A percentile compares a stretch with the other conserved stretches of the same genome.
These are phyloP conservation scores for Lepeophtheirus nordmannii DNA, from an alignment of 2,888 invertebrate species.

Conservation along the genomic window DNA sequence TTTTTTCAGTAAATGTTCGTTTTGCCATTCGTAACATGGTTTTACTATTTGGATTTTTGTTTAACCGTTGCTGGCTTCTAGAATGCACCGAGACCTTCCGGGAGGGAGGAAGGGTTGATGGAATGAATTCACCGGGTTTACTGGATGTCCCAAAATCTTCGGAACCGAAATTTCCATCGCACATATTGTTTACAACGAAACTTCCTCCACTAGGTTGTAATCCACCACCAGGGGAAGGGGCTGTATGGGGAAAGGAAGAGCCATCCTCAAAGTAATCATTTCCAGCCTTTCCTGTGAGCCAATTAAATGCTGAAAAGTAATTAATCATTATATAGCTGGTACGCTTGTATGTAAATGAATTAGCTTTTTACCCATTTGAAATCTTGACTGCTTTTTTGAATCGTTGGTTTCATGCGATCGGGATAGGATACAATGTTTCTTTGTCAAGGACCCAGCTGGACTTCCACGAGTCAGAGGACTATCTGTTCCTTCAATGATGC, in stretches of 20 bases:
- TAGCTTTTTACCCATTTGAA: neutral
- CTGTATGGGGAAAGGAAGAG: neutral
- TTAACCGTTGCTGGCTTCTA: neutral
- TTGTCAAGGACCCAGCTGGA: constrained; percentile 16
- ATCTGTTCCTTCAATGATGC: constrained; percentile 10
- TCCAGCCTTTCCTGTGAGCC: constrained; percentile 20
- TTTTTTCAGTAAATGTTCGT: constrained; percentile 20
- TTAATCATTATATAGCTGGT: neutral
- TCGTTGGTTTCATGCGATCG: neutral
- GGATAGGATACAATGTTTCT: constrained; percentile 9
- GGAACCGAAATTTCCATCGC: neutral
- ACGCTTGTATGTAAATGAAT: no score
- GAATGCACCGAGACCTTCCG: neutral
- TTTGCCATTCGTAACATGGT: constrained; percentile 15
- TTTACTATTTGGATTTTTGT: neutral
- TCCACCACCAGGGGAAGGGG: neutral
- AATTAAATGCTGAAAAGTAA: constrained; percentile 22
- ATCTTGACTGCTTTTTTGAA: neutral
- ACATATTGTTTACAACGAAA: neutral
- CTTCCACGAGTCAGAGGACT: constrained; percentile 20
- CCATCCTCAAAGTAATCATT: constrained; percentile 8
- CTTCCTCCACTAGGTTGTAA: neutral
- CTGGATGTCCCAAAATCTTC: neutral
- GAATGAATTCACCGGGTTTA: neutral
- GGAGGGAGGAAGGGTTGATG: neutral